phyloP scores from a whole-genome alignment of 1,140 invertebrate genomes.

The Tribolium castaneum region DNA sequence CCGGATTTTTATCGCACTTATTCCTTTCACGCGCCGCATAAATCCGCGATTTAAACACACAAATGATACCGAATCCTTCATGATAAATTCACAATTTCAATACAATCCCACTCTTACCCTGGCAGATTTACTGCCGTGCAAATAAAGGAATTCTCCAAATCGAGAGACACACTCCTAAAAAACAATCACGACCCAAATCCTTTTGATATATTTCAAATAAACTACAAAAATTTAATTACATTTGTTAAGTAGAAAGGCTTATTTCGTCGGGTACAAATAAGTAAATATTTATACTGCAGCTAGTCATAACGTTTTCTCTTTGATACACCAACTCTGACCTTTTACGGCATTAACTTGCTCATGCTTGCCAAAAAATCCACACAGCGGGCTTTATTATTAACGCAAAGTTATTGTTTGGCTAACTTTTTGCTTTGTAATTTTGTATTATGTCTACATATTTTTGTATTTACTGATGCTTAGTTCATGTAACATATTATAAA shows the following conservation, averaged over 20 bases:
- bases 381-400: neutral
- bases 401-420: neutral
- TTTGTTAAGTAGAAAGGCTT: neutral
- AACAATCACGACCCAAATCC: neutral
- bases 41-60: conserved; percentile 29
- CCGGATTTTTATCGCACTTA: conserved; percentile 24
- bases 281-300: neutral
- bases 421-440: neutral
- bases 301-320: neutral
- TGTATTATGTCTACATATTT: neutral
- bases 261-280: neutral
- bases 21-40: conserved; percentile 20
- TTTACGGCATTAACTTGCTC: neutral
- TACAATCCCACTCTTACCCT: neutral
- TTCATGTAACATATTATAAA: too few species aligned
- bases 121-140: conserved; percentile 17
- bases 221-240: neutral
- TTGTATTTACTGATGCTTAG: too few species aligned
- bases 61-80: conserved; percentile 30
- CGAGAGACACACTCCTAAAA: neutral
- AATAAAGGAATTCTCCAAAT: neutral
- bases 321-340: neutral
- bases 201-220: neutral
- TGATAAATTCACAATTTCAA: conserved; percentile 35
- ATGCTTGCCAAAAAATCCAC: neutral